Evolutionary conservation across 1,140 invertebrate species (phyloP).

Genomic region (Elysia chlorotica): DNA sequence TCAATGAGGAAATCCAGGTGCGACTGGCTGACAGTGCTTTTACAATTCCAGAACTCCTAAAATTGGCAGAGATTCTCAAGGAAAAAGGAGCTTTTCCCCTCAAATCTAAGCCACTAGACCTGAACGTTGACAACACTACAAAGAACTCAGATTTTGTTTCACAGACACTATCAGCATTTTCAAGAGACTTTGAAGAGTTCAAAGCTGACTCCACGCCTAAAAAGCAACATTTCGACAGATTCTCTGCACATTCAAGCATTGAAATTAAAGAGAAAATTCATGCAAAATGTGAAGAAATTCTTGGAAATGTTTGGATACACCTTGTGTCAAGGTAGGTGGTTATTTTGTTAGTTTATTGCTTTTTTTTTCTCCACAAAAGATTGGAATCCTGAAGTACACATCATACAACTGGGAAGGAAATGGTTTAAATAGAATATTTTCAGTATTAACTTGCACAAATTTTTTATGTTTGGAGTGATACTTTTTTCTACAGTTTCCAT

Average conservation of each 20-base stretch:
- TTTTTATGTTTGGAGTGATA: background rate
- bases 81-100: background rate
- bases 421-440: background rate
- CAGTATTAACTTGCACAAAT: background rate
- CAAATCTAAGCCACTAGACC: background rate
- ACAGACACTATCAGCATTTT: background rate
- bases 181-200: background rate
- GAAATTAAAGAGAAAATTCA: slow-evolving; percentile 32
- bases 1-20: slow-evolving; percentile 39
- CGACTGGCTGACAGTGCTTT: slow-evolving; percentile 66
- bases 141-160: slow-evolving; percentile 1
- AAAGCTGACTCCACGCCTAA: no score
- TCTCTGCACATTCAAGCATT: background rate
- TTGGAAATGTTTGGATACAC: slow-evolving; percentile 75
- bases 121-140: background rate
- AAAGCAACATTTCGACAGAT: slow-evolving; percentile 17
- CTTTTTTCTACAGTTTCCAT: background rate
- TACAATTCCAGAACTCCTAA: slow-evolving; percentile 66
- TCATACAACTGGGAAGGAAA: no score
- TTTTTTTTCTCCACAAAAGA: background rate
- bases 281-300: slow-evolving; percentile 56
- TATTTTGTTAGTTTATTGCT: background rate
- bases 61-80: background rate
- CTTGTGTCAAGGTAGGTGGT: slow-evolving; percentile 65
- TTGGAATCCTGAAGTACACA: no score